phyloP scores from a whole-genome alignment of 2,888 invertebrate species.

The Volucella inflata region DNA sequence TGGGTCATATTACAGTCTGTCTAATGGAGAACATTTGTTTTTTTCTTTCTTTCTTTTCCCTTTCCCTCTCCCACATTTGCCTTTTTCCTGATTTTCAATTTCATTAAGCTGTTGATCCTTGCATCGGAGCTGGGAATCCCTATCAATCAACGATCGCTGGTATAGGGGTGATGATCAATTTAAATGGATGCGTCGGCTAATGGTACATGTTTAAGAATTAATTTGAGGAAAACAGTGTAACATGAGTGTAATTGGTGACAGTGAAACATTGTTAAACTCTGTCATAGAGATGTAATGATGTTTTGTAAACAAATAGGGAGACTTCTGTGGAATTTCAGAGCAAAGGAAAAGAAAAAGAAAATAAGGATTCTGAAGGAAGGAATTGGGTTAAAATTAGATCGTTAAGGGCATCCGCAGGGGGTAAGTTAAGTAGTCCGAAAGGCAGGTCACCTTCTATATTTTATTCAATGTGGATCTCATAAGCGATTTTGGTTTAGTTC shows the following conservation, averaged over 20 bases:
- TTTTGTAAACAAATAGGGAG: background rate
- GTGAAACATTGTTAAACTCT: background rate
- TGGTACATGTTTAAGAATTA: constrained; percentile 45
- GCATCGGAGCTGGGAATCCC: constrained; percentile 37
- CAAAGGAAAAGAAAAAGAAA: too few species aligned
- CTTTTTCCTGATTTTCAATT: constrained; percentile 31
- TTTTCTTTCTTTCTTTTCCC: too few species aligned
- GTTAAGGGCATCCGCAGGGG: too few species aligned
- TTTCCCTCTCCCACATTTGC: background rate
- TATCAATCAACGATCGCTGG: constrained; percentile 67
- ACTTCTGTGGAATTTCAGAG: too few species aligned
- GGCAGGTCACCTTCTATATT: too few species aligned
- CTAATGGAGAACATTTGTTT: constrained; percentile 72
- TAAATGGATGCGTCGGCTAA: constrained; percentile 47
- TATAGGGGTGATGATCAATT: constrained; percentile 36
- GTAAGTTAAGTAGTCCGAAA: too few species aligned
- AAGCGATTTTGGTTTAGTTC: too few species aligned
- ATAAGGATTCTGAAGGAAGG: too few species aligned
- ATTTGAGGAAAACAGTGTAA: constrained; percentile 45
- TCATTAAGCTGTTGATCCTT: constrained; percentile 69
- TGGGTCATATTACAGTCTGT: constrained; percentile 68
- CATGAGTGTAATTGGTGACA: constrained; percentile 31
- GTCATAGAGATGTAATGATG: background rate
- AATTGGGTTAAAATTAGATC: too few species aligned
- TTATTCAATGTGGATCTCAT: too few species aligned